These are phyloP conservation scores for Sphaerophoria rueppellii DNA, from an alignment of 2,888 invertebrate species.

Conservation along the genomic window DNA sequence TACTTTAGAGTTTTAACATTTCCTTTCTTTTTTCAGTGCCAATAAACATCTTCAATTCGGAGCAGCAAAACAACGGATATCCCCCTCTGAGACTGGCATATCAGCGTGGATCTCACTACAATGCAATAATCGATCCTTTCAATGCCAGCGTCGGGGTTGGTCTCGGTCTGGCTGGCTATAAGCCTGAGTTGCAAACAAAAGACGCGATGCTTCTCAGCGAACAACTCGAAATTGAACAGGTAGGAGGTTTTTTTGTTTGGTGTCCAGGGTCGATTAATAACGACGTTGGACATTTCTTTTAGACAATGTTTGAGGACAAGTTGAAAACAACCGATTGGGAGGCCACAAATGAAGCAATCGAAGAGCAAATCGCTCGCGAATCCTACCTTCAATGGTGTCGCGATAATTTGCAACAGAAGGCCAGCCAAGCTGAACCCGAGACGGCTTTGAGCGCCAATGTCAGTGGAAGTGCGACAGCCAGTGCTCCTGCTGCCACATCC, in stretches of 20 bases:
- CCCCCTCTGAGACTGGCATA: slow-evolving; percentile 92
- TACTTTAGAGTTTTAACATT: slow-evolving; percentile 54
- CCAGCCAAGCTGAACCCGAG: slow-evolving; percentile 64
- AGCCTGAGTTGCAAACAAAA: slow-evolving; percentile 88
- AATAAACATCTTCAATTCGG: slow-evolving; percentile 92
- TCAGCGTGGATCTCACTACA: slow-evolving; percentile 93
- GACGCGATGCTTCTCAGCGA: slow-evolving; percentile 91
- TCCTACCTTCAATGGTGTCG: slow-evolving; percentile 91
- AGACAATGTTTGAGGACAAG: slow-evolving; percentile 96
- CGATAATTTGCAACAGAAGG: slow-evolving; percentile 85
- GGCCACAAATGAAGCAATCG: slow-evolving; percentile 94
- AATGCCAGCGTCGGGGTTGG: slow-evolving; percentile 92
- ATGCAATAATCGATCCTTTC: slow-evolving; percentile 93
- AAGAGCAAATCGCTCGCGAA: slow-evolving; percentile 93
- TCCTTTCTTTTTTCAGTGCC: slow-evolving; percentile 85
- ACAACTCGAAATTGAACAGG: slow-evolving; percentile 90
- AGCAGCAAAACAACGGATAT: slow-evolving; percentile 87
- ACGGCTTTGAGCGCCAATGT: slow-evolving; percentile 45
- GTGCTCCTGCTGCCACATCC: slow-evolving; percentile 53
- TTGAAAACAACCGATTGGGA: slow-evolving; percentile 95
- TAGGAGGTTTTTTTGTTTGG: slow-evolving; percentile 75
- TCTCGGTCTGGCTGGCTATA: slow-evolving; percentile 90
- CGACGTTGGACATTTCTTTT: background rate
- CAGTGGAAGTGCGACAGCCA: slow-evolving; percentile 40
- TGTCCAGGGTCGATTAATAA: background rate